These are phyloP conservation scores for Myrmophylax atrothorax DNA, from an alignment of 2,113 vertebrate species.

Conservation along the genomic window DNA sequence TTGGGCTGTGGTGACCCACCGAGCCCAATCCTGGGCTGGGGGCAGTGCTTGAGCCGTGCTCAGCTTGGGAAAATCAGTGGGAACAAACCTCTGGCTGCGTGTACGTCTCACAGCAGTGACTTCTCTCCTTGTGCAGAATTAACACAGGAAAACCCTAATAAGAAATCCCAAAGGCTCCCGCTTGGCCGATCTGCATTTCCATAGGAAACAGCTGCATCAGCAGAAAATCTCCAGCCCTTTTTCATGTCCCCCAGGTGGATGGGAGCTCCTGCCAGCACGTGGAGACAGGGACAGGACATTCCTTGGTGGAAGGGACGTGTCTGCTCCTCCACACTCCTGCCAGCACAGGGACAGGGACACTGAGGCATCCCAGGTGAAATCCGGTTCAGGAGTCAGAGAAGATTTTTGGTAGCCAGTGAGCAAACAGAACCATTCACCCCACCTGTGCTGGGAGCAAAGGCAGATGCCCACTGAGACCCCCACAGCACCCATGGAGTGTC, in stretches of 20 bases:
- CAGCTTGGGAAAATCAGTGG: background rate
- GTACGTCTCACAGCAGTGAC: background rate
- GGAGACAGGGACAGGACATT: background rate
- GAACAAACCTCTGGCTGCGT: background rate
- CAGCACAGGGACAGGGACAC: background rate
- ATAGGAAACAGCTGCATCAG: slow-evolving; percentile 33
- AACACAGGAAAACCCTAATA: background rate
- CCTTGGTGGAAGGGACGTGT: background rate
- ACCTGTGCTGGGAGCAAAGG: background rate
- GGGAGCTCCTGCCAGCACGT: background rate
- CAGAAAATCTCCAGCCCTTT: background rate
- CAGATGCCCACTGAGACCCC: no score
- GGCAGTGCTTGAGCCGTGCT: background rate
- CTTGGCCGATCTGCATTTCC: background rate
- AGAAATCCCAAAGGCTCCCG: background rate
- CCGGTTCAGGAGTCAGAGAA: background rate
- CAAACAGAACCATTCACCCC: background rate
- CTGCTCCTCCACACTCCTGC: background rate
- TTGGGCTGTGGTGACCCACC: background rate
- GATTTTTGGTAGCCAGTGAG: background rate
- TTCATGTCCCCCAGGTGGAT: background rate
- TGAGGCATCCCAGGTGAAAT: background rate
- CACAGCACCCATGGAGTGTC: fast-evolving
- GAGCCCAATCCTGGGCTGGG: background rate
- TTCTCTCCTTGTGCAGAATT: background rate